Percentiles rank a stretch among this genome's conserved stretches.
Conservation (phyloP, 1,140 invertebrate genomes). For the Cheumatopsyche charites region DNA sequence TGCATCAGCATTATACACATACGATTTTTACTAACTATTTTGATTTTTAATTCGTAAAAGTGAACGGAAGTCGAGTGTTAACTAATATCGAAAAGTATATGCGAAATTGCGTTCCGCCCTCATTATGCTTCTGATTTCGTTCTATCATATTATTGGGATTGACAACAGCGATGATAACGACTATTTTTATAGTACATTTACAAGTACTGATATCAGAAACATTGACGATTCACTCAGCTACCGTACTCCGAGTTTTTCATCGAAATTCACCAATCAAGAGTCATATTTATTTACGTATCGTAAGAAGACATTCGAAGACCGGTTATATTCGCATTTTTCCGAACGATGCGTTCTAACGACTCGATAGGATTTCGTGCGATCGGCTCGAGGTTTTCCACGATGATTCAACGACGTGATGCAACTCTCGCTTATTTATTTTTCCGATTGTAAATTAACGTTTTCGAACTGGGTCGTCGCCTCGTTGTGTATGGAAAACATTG, state of each 20-base stretch:
- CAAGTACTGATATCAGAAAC: too few relatives aligned
- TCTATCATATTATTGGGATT: not conserved
- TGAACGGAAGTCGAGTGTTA: conserved; percentile 8
- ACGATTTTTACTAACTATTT: conserved; percentile 6
- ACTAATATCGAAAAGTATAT: not conserved
- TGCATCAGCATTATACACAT: not conserved
- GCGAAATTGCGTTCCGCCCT: conserved; percentile 18
- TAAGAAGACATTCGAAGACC: too few relatives aligned
- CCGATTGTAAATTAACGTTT: not conserved
- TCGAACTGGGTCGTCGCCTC: conserved; percentile 4
- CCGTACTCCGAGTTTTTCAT: too few relatives aligned
- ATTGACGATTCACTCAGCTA: too few relatives aligned
- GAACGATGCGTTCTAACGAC: too few relatives aligned
- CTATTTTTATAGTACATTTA: too few relatives aligned
- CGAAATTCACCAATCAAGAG: too few relatives aligned
- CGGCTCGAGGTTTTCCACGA: not conserved
- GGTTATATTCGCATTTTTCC: too few relatives aligned
- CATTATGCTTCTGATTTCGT: conserved; percentile 7
- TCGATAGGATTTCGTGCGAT: too few relatives aligned
- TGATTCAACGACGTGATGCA: not conserved
- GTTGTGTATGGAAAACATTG: not conserved
- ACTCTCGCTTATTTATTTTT: not conserved
- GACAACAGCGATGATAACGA: too few relatives aligned
- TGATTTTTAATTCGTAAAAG: conserved; percentile 7
- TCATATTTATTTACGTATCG: too few relatives aligned